Evolutionary conservation across 2,113 vertebrate species (phyloP).

Genomic region (Ictalurus punctatus): DNA sequence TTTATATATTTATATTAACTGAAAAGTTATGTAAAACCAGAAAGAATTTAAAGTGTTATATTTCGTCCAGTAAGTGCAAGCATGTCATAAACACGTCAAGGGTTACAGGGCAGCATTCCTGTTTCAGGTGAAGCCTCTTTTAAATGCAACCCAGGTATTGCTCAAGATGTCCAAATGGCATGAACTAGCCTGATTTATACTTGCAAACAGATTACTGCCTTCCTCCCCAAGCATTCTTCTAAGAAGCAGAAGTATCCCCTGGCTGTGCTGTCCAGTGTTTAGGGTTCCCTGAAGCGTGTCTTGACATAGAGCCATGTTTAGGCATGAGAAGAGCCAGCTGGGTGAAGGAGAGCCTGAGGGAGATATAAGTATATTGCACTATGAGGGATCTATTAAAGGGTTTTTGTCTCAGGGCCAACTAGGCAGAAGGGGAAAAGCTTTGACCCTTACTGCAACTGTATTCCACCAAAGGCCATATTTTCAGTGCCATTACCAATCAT

Average conservation of each 20-base stretch:
- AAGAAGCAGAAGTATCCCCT: conserved; percentile 12
- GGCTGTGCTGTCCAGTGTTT: conserved; percentile 1
- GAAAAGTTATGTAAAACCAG: background rate
- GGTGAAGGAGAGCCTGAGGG: background rate
- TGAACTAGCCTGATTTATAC: conserved; percentile 17
- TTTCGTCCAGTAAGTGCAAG: background rate
- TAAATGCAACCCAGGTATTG: background rate
- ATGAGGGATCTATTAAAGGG: conserved; percentile 46
- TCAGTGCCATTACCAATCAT: background rate
- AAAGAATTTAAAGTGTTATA: background rate
- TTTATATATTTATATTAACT: background rate
- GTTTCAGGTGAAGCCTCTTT: conserved; percentile 15
- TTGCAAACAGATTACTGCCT: background rate
- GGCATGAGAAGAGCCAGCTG: conserved; percentile 34
- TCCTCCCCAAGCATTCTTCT: conserved; percentile 20
- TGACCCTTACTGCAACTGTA: conserved; percentile 34
- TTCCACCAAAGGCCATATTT: background rate
- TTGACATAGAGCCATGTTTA: conserved; percentile 50
- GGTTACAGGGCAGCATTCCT: background rate
- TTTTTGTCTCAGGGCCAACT: conserved; percentile 44
- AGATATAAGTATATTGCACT: conserved; percentile 13
- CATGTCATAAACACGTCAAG: background rate
- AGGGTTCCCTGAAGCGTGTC: conserved; percentile 15
- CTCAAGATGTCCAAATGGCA: conserved; percentile 1
- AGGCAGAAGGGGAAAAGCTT: conserved; percentile 34